phyloP scores from a whole-genome alignment of 2,113 vertebrate species.

The Stegastes partitus region DNA sequence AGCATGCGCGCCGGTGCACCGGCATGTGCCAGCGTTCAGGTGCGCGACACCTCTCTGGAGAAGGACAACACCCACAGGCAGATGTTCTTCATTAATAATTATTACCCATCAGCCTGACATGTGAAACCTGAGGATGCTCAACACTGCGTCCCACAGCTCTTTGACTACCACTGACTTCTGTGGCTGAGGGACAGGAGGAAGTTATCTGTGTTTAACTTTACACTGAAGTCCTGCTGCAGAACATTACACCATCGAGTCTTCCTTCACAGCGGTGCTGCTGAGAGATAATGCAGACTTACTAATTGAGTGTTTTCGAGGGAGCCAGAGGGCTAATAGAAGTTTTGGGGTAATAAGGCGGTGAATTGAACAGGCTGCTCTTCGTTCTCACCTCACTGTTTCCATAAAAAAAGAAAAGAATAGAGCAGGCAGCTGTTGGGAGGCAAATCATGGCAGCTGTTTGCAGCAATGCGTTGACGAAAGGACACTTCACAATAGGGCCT shows the following conservation, averaged over 20 bases:
- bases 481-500: not conserved
- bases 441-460: slow-evolving; percentile 43
- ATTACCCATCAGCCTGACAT: slow-evolving; percentile 32
- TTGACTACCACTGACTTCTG: not conserved
- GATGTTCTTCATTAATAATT: slow-evolving; percentile 68
- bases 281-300: slow-evolving; percentile 45
- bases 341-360: slow-evolving; percentile 67
- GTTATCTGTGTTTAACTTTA: slow-evolving; percentile 18
- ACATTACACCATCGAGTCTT: slow-evolving; percentile 12
- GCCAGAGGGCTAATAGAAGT: slow-evolving; percentile 60
- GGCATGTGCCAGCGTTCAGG: slow-evolving; percentile 4
- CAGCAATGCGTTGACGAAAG: slow-evolving; percentile 25
- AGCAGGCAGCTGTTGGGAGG: slow-evolving; percentile 36
- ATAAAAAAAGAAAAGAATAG: not conserved
- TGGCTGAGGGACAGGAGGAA: slow-evolving; percentile 7
- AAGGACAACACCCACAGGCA: slow-evolving; percentile 43
- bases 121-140: slow-evolving; percentile 16
- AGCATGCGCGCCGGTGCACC: not conserved
- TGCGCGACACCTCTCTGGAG: slow-evolving; percentile 30
- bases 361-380: slow-evolving; percentile 55
- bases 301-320: slow-evolving; percentile 57
- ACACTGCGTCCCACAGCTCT: slow-evolving; percentile 14
- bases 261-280: slow-evolving; percentile 7
- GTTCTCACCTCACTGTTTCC: slow-evolving; percentile 49
- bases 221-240: not conserved